Conservation (phyloP, 2,797 vertebrate species). For the Emydoidea blandingii region DNA sequence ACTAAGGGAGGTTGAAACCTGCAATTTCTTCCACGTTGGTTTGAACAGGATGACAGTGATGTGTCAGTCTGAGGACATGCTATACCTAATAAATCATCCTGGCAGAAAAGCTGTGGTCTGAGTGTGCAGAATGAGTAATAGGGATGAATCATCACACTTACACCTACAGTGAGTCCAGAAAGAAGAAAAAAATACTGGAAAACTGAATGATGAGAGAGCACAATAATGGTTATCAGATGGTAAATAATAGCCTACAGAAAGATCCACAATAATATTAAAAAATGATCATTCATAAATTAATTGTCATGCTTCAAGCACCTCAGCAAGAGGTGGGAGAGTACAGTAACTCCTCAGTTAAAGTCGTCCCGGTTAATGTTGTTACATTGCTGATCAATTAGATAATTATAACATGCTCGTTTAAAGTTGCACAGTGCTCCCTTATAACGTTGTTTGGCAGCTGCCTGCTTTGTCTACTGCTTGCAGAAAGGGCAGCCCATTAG, state of each 20-base stretch:
- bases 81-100: background rate
- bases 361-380: too few relatives aligned
- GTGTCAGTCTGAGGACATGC: background rate
- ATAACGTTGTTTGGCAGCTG: too few relatives aligned
- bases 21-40: background rate
- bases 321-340: background rate
- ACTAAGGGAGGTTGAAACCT: background rate
- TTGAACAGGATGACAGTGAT: background rate
- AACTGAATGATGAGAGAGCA: background rate
- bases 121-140: slow-evolving; percentile 19
- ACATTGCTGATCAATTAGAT: too few relatives aligned
- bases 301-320: background rate
- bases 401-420: too few relatives aligned
- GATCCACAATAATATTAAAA: background rate
- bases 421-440: too few relatives aligned
- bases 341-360: too few relatives aligned
- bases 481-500: too few relatives aligned
- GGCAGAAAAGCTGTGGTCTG: slow-evolving; percentile 18
- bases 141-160: slow-evolving; percentile 14
- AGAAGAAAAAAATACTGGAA: slow-evolving; percentile 3
- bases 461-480: too few relatives aligned
- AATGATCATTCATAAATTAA: background rate
- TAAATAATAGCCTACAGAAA: background rate
- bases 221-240: background rate
- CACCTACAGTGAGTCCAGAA: background rate